phyloP scores from a whole-genome alignment of 2,888 invertebrate species.

The Tetragonula carbonaria region DNA sequence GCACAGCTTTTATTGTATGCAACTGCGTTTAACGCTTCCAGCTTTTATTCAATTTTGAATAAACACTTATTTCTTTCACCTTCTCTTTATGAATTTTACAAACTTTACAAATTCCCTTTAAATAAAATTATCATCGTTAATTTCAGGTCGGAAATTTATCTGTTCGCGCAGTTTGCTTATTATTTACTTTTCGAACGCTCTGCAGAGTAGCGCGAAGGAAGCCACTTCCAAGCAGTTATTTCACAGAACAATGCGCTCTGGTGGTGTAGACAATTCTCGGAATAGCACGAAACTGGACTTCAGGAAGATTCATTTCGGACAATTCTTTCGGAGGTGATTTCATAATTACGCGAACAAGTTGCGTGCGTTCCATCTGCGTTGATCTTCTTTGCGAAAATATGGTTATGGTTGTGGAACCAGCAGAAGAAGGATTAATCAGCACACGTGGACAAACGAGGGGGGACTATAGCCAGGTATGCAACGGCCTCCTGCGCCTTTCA shows the following conservation, averaged over 20 bases:
- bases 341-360: too few relatives aligned
- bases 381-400: conserved; percentile 5
- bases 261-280: background rate
- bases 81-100: background rate
- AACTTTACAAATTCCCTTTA: background rate
- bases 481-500: conserved; percentile 14
- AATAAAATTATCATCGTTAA: too few relatives aligned
- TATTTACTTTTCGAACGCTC: background rate
- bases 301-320: too few relatives aligned
- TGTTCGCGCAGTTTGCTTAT: background rate
- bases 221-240: background rate
- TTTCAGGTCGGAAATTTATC: too few relatives aligned
- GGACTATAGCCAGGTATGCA: conserved; percentile 1
- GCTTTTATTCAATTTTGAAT: background rate
- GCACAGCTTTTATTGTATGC: background rate
- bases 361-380: too few relatives aligned
- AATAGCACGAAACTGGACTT: background rate
- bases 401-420: background rate
- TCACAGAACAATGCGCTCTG: background rate
- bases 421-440: background rate
- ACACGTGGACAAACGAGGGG: background rate
- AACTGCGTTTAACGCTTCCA: background rate
- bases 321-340: background rate
- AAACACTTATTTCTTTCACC: background rate
- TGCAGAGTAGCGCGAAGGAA: background rate